Evolutionary conservation across 2,113 vertebrate species (phyloP).

Genomic region (Microcebus jonahi): DNA sequence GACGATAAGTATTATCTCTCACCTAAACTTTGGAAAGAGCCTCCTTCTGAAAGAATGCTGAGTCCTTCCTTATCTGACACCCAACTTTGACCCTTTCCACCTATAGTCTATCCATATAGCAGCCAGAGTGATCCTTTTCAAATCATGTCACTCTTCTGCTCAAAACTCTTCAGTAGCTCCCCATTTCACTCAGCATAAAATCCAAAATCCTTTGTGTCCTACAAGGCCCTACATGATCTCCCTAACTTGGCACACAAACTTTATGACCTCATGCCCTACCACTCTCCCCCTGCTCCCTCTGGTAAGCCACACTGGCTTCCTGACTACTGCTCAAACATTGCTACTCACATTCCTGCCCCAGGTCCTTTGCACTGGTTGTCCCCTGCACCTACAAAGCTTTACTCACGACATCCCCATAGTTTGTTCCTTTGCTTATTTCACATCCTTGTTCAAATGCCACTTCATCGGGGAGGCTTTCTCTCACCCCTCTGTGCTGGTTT

Average conservation of each 20-base stretch:
- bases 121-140: neutral
- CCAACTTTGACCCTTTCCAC: neutral
- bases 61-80: constrained; percentile 10
- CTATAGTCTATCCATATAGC: neutral
- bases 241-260: neutral
- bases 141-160: neutral
- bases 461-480: neutral
- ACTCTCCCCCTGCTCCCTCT: neutral
- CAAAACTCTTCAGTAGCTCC: neutral
- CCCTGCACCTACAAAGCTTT: neutral
- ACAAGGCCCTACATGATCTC: neutral
- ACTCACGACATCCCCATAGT: neutral
- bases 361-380: neutral
- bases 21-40: neutral
- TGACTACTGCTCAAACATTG: neutral
- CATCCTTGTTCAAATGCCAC: neutral
- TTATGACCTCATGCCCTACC: neutral
- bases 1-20: neutral
- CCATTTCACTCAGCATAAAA: constrained; percentile 17
- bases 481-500: neutral
- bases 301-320: neutral
- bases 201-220: neutral
- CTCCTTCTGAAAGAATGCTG: neutral
- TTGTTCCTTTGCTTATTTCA: neutral
- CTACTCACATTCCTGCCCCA: neutral